Base-by-base conservation (phyloP, 2,797 vertebrate genomes). In the Hapalemur alaotrensis region DNA sequence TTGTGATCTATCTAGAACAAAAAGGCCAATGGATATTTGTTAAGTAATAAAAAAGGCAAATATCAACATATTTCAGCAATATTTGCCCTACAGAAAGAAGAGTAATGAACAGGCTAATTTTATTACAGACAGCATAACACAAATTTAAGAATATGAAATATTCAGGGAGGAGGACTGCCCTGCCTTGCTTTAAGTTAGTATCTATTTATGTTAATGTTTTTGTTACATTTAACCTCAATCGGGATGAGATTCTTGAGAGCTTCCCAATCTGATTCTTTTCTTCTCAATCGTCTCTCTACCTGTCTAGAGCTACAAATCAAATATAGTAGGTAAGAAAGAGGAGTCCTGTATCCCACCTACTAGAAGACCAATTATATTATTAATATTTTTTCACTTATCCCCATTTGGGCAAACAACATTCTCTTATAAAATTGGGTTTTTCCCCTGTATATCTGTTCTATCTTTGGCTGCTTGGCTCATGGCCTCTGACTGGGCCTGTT, bases 1-100 rank as follows among this genome's bases (percentile, higher is more conserved):
- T 87, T 79, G 72, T 90, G 79, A 89, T 80, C 32, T 41, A 96
- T 23, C 12, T 38, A 73, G 63, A 85, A 97, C 81, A 79, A 96
- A 81, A 97, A 96, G 48, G 20, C 32, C 14, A n/a, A 54, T 76
- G 4, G 69, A 41, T 3, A 76, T 54, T 48, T 54, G 32, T 69
- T 48, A 90, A 90, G 54, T 80, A 81, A 78, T 32, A 14, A 70
- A 69, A 76, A 63, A 50, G 17, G 67, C 28, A 95, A 69, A 61
- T 48, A 35, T 6, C 35, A 38, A 38, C 41, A 50, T 65, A 41
- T 15, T 35, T 75, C 18, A 61, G 15, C 14, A 20, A 15, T 82
- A 63, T 73, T 80, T 82, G 3, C 23, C 75, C 23, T 35, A 73
- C 5, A 84, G 86, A 72, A 80, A 35, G 25, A 83, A 70, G 48